phyloP scores from a whole-genome alignment of 2,113 vertebrate genomes.

The Cnemophilus loriae region DNA sequence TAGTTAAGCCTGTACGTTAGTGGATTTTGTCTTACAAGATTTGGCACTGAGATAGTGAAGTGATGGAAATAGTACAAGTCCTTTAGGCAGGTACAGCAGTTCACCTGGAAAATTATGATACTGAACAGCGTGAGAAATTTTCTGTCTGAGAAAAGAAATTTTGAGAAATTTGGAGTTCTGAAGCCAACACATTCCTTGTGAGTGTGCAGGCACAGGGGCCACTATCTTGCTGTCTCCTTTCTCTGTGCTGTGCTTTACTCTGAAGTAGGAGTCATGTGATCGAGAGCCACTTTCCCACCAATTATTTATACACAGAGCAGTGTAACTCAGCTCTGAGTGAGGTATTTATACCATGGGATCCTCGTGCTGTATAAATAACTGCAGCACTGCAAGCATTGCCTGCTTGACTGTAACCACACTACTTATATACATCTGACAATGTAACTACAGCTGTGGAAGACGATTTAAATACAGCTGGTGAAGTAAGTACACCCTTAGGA shows the following conservation, averaged over 20 bases:
- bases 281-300: not conserved
- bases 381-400: not conserved
- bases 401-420: not conserved
- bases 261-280: fast-evolving
- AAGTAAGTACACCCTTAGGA: slow-evolving; percentile 25
- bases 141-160: not conserved
- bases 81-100: not conserved
- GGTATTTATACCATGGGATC: slow-evolving; percentile 6
- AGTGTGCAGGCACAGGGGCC: not conserved
- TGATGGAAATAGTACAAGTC: not conserved
- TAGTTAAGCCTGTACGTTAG: not conserved
- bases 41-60: not conserved
- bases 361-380: not conserved
- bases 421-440: slow-evolving; percentile 1
- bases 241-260: not conserved
- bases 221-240: not conserved
- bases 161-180: not conserved
- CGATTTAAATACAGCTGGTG: not conserved
- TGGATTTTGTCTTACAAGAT: not conserved
- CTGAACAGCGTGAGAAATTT: fast-evolving
- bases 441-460: not conserved
- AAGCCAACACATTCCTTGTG: not conserved
- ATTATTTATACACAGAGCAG: not conserved
- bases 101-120: not conserved
- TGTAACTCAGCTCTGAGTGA: not conserved